Evolutionary conservation across 2,888 invertebrate species (phyloP), one percentile per base, ranked within the genome.

Genomic region (Aquatica leii): DNA sequence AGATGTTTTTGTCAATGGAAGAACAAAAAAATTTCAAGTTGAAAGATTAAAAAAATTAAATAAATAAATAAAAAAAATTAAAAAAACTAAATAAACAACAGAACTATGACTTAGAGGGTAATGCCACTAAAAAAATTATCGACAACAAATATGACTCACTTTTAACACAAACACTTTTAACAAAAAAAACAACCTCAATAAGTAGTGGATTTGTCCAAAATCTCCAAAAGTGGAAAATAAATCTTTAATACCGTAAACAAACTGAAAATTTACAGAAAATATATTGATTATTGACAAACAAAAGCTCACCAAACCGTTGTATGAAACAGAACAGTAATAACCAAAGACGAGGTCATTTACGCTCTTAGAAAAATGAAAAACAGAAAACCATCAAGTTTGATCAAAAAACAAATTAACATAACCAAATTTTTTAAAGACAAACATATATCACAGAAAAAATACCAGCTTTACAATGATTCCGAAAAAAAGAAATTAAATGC

Each of bases 91-190:
- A 18, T 15, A 35, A 34, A 35, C 52, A 35, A 52, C 34, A 52
- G 14, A 52, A 52, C 15, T 35, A 18, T 52, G 52, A 35, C 15
- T 35, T 4, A 15, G 2, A 31, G 21, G 17, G 8, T 4, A 51
- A 51, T 51, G 5, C 52, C 15, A 35, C n/a, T 11, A 52, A 35
- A 52, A 18, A 8, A 35, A 52, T 35, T 17, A 18, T 52, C 15
- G 18, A 17, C 17, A 35, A 52, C 8, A 52, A 52, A 52, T 52
- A 52, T 18, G 52, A 52, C 21, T 18, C 34, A 34, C 35, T n/a
- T n/a, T 52, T 15, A 52, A 52, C 35, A 34, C 18, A 9, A 31
- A 52, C 34, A 52, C n/a, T n/a, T n/a, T n/a, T n/a, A 52, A 52
- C 11, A 3, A 35, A 17, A 17, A 15, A 50, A 52, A 34, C 17